These are phyloP conservation scores for Stramonita haemastoma DNA, from an alignment of 2,888 invertebrate species.

Conservation along the genomic window DNA sequence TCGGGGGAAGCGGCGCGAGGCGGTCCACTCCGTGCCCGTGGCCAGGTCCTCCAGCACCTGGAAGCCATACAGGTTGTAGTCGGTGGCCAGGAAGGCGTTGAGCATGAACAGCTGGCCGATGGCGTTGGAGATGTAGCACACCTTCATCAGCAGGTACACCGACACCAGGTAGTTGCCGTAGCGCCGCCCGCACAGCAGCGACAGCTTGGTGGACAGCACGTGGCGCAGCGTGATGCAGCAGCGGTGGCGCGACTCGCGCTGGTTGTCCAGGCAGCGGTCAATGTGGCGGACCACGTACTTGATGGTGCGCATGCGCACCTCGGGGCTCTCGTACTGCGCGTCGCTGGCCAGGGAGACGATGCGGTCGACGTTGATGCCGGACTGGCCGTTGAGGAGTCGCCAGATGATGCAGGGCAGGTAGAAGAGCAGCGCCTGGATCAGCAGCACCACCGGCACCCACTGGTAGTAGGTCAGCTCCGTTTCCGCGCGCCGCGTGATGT, in stretches of 20 bases:
- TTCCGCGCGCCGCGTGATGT: slow-evolving; percentile 47
- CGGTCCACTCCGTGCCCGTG: slow-evolving; percentile 73
- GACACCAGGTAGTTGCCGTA: slow-evolving; percentile 79
- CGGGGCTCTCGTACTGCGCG: slow-evolving; percentile 78
- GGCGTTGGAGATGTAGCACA: slow-evolving; percentile 77
- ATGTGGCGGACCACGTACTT: slow-evolving; percentile 79
- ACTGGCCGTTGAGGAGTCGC: slow-evolving; percentile 78
- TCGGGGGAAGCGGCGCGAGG: slow-evolving; percentile 73
- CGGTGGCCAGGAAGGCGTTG: slow-evolving; percentile 78
- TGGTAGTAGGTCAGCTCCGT: slow-evolving; percentile 75
- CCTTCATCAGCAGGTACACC: slow-evolving; percentile 77
- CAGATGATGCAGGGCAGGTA: slow-evolving; percentile 79
- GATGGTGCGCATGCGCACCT: slow-evolving; percentile 78
- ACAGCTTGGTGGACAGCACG: slow-evolving; percentile 71
- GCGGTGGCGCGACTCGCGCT: slow-evolving; percentile 71
- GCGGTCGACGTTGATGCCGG: slow-evolving; percentile 79
- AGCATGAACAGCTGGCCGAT: slow-evolving; percentile 78
- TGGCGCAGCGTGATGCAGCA: slow-evolving; percentile 72
- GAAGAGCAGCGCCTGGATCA: slow-evolving; percentile 78
- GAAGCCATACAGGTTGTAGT: slow-evolving; percentile 77
- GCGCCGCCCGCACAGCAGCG: slow-evolving; percentile 75
- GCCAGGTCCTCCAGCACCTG: slow-evolving; percentile 78
- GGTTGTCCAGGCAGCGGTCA: slow-evolving; percentile 78
- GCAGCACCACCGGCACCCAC: slow-evolving; percentile 78
- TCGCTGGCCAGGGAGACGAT: slow-evolving; percentile 75